These are phyloP conservation scores for Bombus affinis DNA, from an alignment of 1,140 invertebrate genomes.

Conservation along the genomic window DNA sequence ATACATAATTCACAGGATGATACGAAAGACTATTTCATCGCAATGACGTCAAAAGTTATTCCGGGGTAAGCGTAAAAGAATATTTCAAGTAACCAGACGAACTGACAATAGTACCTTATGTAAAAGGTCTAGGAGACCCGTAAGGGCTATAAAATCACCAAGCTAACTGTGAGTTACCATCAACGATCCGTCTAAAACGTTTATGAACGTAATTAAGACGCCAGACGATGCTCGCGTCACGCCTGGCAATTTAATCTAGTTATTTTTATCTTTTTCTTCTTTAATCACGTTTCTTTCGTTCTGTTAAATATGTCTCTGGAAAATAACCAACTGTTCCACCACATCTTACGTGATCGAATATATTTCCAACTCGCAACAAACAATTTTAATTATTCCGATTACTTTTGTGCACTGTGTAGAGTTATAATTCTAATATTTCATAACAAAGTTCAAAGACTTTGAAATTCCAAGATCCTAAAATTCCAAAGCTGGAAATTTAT, in stretches of 20 bases:
- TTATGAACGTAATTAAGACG: conserved; percentile 75
- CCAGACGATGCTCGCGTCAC: conserved; percentile 70
- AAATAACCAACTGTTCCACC: conserved; percentile 3
- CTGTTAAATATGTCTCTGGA: background rate
- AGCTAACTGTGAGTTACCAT: conserved; percentile 46
- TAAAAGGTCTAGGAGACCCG: conserved; percentile 2
- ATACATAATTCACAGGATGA: background rate
- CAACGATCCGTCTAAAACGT: conserved; percentile 55
- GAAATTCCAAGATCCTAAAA: background rate
- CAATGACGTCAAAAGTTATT: conserved; percentile 32
- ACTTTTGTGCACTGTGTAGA: background rate
- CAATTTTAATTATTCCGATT: background rate
- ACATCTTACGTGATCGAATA: background rate
- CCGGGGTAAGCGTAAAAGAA: conserved; percentile 10
- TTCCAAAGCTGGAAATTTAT: background rate
- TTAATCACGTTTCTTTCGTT: background rate
- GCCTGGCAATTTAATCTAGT: conserved; percentile 64
- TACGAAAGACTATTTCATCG: conserved; percentile 22
- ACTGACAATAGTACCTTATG: conserved; percentile 35
- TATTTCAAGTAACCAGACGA: conserved; percentile 41
- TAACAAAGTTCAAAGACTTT: too few species aligned
- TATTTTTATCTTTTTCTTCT: conserved; percentile 40
- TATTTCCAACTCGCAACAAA: background rate
- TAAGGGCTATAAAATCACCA: conserved; percentile 50
- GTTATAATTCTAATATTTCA: background rate